Evolutionary conservation across 2,113 vertebrate genomes (phyloP), one percentile per base, ranked within the genome.

Genomic region (Cyprinodon variegatus): DNA sequence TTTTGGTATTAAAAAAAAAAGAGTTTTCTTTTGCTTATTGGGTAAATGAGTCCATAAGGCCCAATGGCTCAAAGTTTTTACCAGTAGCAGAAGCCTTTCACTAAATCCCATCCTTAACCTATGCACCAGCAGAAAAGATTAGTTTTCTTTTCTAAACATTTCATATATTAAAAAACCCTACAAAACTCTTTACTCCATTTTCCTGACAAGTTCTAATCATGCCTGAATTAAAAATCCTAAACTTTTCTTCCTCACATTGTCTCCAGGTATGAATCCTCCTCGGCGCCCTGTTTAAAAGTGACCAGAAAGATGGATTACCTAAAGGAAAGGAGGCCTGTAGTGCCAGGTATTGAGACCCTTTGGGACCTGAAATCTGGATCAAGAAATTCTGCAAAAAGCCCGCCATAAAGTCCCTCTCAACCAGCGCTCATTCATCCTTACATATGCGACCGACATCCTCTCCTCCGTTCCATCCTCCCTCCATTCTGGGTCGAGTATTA

Each of bases 351-450:
- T 72, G 77, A 81, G 70, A 79, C 76, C 79, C 68, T 43, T 29
- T 60, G 64, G 69, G 83, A 78, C 72, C 83, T 71, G 74, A 76
- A 77, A 88, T 63, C 70, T 78, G 68, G 48, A 72, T 45, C 15
- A 79, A 43, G 65, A 88, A 74, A 83, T 38, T 59, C 11, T 81
- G 60, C 53, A 63, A 69, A 78, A 85, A 72, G 75, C 84, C 59
- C 1, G 50, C 43, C 65, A 72, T 69, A 70, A 83, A 82, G 82
- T 83, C 80, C 38, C 78, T 84, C 46, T 70, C 61, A 20, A 76
- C 76, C 83, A 46, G 68, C 78, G 78, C 86, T 78, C 72, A 45
- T 74, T 83, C 79, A 78, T 92, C 86, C 90, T 91, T 86, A 90
- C 89, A 84, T 84, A 76, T 82, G 62, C 46, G 37, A 0, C 41